Base-by-base conservation (phyloP, 37 sponge, comb jelly and placozoan genomes). In the Mnemiopsis leidyi region DNA sequence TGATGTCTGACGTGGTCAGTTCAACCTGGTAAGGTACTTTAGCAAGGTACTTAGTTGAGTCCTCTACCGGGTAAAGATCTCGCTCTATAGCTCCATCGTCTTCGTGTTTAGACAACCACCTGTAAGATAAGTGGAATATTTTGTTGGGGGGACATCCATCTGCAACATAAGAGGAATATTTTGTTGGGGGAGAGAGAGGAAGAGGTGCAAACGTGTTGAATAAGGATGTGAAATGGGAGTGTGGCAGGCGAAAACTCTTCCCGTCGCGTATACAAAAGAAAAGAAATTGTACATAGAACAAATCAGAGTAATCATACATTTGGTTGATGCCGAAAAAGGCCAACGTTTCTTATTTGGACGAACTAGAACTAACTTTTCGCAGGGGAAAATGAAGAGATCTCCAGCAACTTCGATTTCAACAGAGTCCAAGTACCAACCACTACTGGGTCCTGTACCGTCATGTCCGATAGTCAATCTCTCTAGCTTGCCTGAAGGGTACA, bases 71-170 rank as follows among this genome's bases (percentile, higher is more conserved):
- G 92, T 31, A 92, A 9, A 92, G 36, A 29, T 92, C 92, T 7
- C 92, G 5, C 69, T 69, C 92, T 68, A 92, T 92, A 30, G 68
- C 25, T 23, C 92, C 92, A 67, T 92, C 92, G 5, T 39, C 92
- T 68, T 92, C 92, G 69, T 68, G 24, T 68, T 92, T 92, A 23
- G 92, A 92, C n/a, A 92, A n/a, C 92, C 92, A 92, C 69, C 92
- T 92, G 36, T 21, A 16, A 20, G 36, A n/a, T n/a, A n/a, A n/a
- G n/a, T n/a, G n/a, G n/a, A n/a, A n/a, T n/a, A n/a, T n/a, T n/a
- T n/a, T n/a, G n/a, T n/a, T n/a, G n/a, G n/a, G n/a, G n/a, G n/a
- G n/a, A n/a, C n/a, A n/a, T n/a, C n/a, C n/a, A n/a, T n/a, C n/a
- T n/a, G n/a, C n/a, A n/a, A n/a, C n/a, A n/a, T n/a, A n/a, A n/a